Percentiles rank a stretch among this genome's conserved stretches.
These are phyloP conservation scores for Drosophila kanekoi DNA, from an alignment of 2,888 invertebrate genomes.

Conservation along the genomic window DNA sequence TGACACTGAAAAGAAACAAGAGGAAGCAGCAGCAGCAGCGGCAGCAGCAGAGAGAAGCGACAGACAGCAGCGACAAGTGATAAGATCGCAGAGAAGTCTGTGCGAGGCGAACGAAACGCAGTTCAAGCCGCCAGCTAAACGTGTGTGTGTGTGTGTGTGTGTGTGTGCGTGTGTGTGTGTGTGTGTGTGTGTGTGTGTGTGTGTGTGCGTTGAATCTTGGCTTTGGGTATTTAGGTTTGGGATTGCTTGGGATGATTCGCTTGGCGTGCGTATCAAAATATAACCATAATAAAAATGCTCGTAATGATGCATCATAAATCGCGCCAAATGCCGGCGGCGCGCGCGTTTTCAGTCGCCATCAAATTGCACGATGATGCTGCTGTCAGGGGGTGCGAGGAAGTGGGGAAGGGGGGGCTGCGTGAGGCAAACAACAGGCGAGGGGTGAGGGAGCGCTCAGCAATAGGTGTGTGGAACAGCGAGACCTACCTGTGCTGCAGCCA, in stretches of 20 bases:
- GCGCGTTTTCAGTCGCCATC: conserved; percentile 36
- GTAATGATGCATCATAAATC: conserved; percentile 79
- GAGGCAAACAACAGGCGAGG: no score
- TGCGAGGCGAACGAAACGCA: conserved; percentile 15
- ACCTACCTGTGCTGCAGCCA: conserved; percentile 31
- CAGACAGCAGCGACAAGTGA: conserved; percentile 50
- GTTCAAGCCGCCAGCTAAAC: conserved; percentile 12
- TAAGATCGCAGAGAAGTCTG: conserved; percentile 44
- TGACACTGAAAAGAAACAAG: conserved; percentile 9
- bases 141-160: conserved; percentile 1
- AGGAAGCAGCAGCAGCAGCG: background rate
- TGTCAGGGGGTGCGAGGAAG: background rate
- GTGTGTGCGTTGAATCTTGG: conserved; percentile 14
- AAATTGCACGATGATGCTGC: conserved; percentile 28
- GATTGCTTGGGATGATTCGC: conserved; percentile 45
- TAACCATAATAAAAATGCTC: conserved; percentile 72
- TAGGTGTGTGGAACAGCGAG: conserved; percentile 2
- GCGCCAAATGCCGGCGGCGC: conserved; percentile 60
- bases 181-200: background rate
- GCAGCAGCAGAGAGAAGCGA: conserved; percentile 19
- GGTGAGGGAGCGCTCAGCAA: no score
- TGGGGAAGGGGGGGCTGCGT: no score
- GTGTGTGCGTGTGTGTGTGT: conserved; percentile 2
- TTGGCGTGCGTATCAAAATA: conserved; percentile 73
- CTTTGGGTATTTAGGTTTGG: conserved; percentile 7